These are phyloP conservation scores for Acipenser oxyrinchus DNA, from an alignment of 2,797 vertebrate species.

Conservation along the genomic window DNA sequence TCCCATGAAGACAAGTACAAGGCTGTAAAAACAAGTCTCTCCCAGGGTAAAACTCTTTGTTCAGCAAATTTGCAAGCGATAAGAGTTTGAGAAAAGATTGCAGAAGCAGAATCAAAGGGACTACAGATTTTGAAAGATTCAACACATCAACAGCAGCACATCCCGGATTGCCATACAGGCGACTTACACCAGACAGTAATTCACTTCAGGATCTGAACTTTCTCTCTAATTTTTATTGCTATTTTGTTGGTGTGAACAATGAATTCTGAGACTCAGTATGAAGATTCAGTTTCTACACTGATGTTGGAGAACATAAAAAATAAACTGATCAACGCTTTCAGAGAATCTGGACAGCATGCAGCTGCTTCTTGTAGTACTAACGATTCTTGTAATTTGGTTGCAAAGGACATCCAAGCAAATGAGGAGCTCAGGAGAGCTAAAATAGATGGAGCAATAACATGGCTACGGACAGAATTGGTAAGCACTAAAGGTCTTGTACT, in stretches of 20 bases:
- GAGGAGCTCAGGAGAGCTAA: constrained; percentile 59
- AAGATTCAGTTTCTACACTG: constrained; percentile 51
- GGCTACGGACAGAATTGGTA: constrained; percentile 69
- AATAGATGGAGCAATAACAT: constrained; percentile 61
- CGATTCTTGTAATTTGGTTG: constrained; percentile 27
- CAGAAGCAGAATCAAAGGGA: constrained; percentile 10
- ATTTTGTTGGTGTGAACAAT: constrained; percentile 23
- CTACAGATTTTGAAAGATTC: background rate
- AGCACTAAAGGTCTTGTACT: constrained; percentile 24
- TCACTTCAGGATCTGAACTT: background rate
- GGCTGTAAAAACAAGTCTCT: constrained; percentile 30
- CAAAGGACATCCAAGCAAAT: constrained; percentile 46
- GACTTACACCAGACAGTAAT: no score
- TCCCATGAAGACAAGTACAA: constrained; percentile 40
- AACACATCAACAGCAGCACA: background rate
- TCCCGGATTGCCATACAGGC: background rate
- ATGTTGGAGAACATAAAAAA: constrained; percentile 67
- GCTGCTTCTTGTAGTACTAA: constrained; percentile 13
- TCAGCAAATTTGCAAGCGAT: background rate
- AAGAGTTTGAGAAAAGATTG: constrained; percentile 5
- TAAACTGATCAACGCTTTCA: constrained; percentile 62
- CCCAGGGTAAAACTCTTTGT: background rate
- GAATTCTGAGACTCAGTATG: constrained; percentile 53
- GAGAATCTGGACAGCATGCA: constrained; percentile 33
- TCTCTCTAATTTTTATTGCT: constrained; percentile 1